Conservation (phyloP, 2,888 invertebrate species). For the Lomographa bimaculata region DNA sequence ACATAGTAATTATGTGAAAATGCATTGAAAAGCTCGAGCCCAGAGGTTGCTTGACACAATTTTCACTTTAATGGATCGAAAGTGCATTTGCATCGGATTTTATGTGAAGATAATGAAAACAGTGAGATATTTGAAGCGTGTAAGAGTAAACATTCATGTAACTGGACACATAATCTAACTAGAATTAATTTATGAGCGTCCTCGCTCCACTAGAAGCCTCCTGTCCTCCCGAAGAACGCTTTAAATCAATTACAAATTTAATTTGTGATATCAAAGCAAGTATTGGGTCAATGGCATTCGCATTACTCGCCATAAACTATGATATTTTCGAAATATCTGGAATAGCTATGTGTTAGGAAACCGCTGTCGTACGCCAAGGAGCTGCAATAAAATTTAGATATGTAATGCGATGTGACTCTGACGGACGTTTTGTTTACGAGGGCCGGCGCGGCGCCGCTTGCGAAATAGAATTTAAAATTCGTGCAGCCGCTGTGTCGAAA, state of each 20-base stretch:
- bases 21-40: conserved; percentile 18
- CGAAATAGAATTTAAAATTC: conserved; percentile 55
- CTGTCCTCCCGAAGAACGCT: conserved; percentile 30
- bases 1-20: conserved; percentile 20
- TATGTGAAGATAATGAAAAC: conserved; percentile 11
- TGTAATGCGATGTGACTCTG: conserved; percentile 42
- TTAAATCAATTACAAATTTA: conserved; percentile 37
- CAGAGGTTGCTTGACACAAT: conserved; percentile 17
- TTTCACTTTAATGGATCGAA: conserved; percentile 29
- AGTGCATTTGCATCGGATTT: conserved; percentile 23
- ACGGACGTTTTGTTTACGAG: conserved; percentile 66
- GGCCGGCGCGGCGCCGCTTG: conserved; percentile 46
- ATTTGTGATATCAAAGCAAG: conserved; percentile 45
- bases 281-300: conserved; percentile 63
- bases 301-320: conserved; percentile 49
- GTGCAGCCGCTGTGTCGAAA: conserved; percentile 49
- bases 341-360: conserved; percentile 57
- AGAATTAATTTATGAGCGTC: conserved; percentile 31
- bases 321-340: conserved; percentile 50
- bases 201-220: conserved; percentile 40
- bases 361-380: conserved; percentile 55
- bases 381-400: conserved; percentile 52
- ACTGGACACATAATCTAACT: conserved; percentile 20
- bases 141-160: conserved; percentile 11
- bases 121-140: conserved; percentile 8